A percentile compares a stretch with the other conserved stretches of the same genome.
Conservation (phyloP, 2,888 invertebrate genomes). For the Panorpa germanica region DNA sequence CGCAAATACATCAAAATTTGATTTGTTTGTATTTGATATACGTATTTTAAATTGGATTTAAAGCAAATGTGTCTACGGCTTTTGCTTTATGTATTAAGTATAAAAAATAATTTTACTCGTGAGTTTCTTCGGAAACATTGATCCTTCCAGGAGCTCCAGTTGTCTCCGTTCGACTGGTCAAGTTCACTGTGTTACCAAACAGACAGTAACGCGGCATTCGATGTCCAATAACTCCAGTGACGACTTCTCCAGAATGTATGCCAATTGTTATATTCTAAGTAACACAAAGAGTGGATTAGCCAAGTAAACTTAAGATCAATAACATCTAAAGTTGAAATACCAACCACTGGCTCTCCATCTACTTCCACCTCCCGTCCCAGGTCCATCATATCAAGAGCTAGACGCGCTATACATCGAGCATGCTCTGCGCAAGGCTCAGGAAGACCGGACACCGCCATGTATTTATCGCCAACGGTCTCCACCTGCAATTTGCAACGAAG, state of each 20-base stretch:
- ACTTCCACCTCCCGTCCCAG: slow-evolving; percentile 70
- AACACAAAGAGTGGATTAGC: slow-evolving; percentile 11
- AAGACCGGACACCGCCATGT: slow-evolving; percentile 92
- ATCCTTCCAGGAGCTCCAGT: slow-evolving; percentile 77
- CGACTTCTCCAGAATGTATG: slow-evolving; percentile 85
- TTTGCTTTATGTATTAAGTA: neutral
- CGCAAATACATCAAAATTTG: slow-evolving; percentile 2
- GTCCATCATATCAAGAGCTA: slow-evolving; percentile 93
- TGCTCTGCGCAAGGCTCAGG: slow-evolving; percentile 83
- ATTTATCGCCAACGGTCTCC: slow-evolving; percentile 94
- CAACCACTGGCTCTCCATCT: slow-evolving; percentile 74
- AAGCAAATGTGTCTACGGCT: neutral
- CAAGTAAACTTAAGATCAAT: slow-evolving; percentile 10
- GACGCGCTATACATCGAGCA: slow-evolving; percentile 73
- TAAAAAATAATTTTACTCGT: slow-evolving; percentile 40
- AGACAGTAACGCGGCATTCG: slow-evolving; percentile 86
- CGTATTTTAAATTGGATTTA: too few relatives aligned
- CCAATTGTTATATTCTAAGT: slow-evolving; percentile 79
- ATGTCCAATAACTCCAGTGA: slow-evolving; percentile 87
- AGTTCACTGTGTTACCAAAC: slow-evolving; percentile 86
- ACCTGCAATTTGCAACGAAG: slow-evolving; percentile 42
- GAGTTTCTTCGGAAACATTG: slow-evolving; percentile 83
- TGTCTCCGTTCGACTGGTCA: slow-evolving; percentile 85
- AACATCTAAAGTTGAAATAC: slow-evolving; percentile 16
- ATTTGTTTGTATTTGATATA: slow-evolving; percentile 7